These are phyloP conservation scores for Drosophila nigrodunni DNA, from an alignment of 1,140 invertebrate genomes.

Conservation along the genomic window DNA sequence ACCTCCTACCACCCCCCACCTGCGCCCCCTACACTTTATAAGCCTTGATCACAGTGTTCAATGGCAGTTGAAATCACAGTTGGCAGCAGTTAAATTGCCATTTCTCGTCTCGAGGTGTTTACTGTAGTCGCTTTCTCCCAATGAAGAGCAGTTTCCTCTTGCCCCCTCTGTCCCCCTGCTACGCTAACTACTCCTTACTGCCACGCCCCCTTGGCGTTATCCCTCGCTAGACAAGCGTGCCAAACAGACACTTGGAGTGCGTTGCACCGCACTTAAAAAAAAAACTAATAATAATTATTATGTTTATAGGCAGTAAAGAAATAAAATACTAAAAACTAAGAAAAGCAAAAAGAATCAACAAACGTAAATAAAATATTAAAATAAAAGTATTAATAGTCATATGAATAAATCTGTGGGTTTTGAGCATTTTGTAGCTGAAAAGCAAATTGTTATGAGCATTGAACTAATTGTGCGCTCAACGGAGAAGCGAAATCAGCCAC, in stretches of 20 bases:
- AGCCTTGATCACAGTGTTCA: slow-evolving; percentile 48
- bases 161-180: not conserved
- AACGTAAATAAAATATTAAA: slow-evolving; percentile 53
- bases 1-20: not conserved
- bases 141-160: slow-evolving; percentile 19
- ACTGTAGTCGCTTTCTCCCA: slow-evolving; percentile 62
- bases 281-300: slow-evolving; percentile 24
- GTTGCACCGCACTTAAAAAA: slow-evolving; percentile 31
- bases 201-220: slow-evolving; percentile 23
- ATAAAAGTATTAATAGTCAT: slow-evolving; percentile 48
- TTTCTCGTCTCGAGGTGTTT: slow-evolving; percentile 40
- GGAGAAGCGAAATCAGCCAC: slow-evolving; percentile 47
- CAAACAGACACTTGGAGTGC: slow-evolving; percentile 44
- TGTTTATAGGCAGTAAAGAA: slow-evolving; percentile 23
- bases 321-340: slow-evolving; percentile 10
- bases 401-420: slow-evolving; percentile 31
- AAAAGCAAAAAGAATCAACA: slow-evolving; percentile 27
- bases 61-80: slow-evolving; percentile 53
- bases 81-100: slow-evolving; percentile 58
- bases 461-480: slow-evolving; percentile 80
- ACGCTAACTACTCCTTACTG: too few species aligned
- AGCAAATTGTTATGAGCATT: slow-evolving; percentile 79
- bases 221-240: slow-evolving; percentile 72
- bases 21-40: not conserved
- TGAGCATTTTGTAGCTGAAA: not conserved